phyloP scores from a whole-genome alignment of 2,888 invertebrate genomes.

The Sipha maydis region DNA sequence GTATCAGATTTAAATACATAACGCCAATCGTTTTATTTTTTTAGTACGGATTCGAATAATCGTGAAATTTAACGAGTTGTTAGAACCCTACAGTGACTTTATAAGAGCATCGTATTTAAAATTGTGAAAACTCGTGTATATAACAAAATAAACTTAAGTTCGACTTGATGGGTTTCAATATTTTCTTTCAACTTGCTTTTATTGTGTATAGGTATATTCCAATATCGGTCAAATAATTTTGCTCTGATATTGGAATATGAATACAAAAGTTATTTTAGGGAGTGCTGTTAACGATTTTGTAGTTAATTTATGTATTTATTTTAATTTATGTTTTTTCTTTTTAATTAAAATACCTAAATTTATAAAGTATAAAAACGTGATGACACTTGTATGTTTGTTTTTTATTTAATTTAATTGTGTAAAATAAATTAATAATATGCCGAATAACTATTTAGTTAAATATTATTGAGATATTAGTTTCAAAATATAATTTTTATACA shows the following conservation, averaged over 20 bases:
- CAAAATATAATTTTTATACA: no score
- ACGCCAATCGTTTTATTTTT: no score
- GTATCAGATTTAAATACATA: no score
- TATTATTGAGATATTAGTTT: no score
- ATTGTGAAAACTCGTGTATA: background rate
- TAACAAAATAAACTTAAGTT: background rate
- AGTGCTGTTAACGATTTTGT: background rate
- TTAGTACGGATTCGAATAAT: background rate
- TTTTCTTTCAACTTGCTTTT: background rate
- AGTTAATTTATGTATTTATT: background rate
- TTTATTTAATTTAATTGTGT: no score
- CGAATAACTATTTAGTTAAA: no score
- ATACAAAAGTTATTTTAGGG: background rate
- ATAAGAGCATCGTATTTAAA: background rate
- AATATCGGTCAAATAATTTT: background rate
- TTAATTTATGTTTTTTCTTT: no score
- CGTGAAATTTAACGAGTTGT: background rate
- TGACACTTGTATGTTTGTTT: no score
- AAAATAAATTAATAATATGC: no score
- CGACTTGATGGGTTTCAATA: background rate
- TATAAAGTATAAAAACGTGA: no score
- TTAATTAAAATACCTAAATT: no score
- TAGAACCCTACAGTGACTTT: background rate
- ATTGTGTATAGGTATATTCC: background rate
- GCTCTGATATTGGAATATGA: background rate